Evolutionary conservation across 1,140 invertebrate genomes (phyloP).

Genomic region (Diachasma alloeum): DNA sequence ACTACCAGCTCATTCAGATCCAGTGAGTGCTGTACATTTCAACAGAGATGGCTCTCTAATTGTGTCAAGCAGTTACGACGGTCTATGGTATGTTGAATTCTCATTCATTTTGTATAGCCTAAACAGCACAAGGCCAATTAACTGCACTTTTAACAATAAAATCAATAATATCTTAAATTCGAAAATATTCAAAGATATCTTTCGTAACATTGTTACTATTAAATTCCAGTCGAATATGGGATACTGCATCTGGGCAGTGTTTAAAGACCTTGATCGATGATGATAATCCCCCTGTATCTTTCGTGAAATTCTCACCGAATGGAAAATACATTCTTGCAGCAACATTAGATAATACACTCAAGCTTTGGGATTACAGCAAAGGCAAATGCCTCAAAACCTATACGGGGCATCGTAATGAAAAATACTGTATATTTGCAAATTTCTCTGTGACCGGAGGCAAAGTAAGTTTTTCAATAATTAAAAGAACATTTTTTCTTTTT

Average conservation of each 20-base stretch:
- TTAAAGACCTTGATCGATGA: slow-evolving; percentile 97
- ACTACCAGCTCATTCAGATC: slow-evolving; percentile 98
- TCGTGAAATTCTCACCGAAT: slow-evolving; percentile 99
- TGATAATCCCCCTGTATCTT: slow-evolving; percentile 99
- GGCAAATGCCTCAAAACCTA: slow-evolving; percentile 98
- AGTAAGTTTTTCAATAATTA: slow-evolving; percentile 64
- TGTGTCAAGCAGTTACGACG: slow-evolving; percentile 99
- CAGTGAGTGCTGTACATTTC: slow-evolving; percentile 98
- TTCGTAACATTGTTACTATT: slow-evolving; percentile 29
- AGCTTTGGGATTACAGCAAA: slow-evolving; percentile 99
- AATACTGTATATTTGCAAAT: slow-evolving; percentile 99
- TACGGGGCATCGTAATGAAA: slow-evolving; percentile 97
- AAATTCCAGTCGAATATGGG: slow-evolving; percentile 94
- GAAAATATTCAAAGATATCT: too few species aligned
- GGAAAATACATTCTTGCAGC: slow-evolving; percentile 99
- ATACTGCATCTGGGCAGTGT: slow-evolving; percentile 98
- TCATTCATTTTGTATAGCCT: too few species aligned
- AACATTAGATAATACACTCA: slow-evolving; percentile 97
- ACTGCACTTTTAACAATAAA: too few species aligned
- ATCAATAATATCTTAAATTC: too few species aligned
- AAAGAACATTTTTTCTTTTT: slow-evolving; percentile 9
- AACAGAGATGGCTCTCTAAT: slow-evolving; percentile 98
- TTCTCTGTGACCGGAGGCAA: slow-evolving; percentile 99
- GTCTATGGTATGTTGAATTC: slow-evolving; percentile 81
- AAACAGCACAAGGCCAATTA: too few species aligned